Evolutionary conservation across 2,888 invertebrate species (phyloP), one percentile per base, ranked within the genome.

Genomic region (Smittia aterrima): DNA sequence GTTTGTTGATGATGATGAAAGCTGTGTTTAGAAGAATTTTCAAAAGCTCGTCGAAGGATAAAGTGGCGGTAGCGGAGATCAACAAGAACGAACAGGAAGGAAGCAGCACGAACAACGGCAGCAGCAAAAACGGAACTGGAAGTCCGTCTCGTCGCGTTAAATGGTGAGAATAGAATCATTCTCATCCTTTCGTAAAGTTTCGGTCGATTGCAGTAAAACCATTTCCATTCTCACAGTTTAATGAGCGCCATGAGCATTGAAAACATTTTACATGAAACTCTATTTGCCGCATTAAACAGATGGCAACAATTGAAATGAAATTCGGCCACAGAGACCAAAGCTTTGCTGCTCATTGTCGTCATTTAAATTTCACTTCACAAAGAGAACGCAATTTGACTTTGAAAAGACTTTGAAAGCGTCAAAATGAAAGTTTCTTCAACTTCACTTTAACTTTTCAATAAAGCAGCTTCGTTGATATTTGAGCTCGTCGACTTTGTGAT

Each of bases 31-130:
- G 47, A 16, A 40, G 62, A 47, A 13, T 66, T 7, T 74, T 74
- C 25, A 74, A 47, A 66, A 74, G 53, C 38, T 66, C 74, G 7
- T 13, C 38, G 9, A 74, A 66, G 25, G 74, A 74, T 27, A 64
- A 72, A 62, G 72, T 72, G 16, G 72, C 22, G 20, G 58, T 16
- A 13, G 58, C 40, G 7, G 54, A 13, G 20, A 62, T 7, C 27
- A 71, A 71, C 54, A 68, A 47, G 18, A 47, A 16, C 16, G 25
- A 66, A 9, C 9, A 66, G 11, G 32, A 66, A 27, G 9, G 11
- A 20, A 25, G 24, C 16, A 20, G 41, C 25, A 67, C 1, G 18
- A 67, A 40, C 27, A 41, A 67, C 40, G n/a, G 32, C 27, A 32
- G 16, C 27, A 58, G 20, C 18, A 70, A 70, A 18, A 58, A 58